A percentile compares a stretch with the other conserved stretches of the same genome.
Conservation (phyloP, 2,797 vertebrate species). For the Tragopan temminckii region DNA sequence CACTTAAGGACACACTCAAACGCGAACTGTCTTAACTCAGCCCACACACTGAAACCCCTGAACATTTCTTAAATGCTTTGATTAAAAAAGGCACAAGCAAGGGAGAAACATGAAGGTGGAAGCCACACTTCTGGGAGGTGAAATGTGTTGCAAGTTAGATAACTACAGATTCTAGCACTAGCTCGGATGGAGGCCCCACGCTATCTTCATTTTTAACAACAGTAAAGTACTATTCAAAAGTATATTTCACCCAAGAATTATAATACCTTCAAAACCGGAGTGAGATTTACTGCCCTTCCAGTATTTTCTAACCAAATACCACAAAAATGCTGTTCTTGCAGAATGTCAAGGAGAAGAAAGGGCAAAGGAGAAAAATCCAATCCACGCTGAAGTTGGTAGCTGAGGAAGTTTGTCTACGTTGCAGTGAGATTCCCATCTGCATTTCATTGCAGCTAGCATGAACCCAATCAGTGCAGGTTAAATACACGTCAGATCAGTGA, state of each 20-base stretch:
- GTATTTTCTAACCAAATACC: slow-evolving; percentile 47
- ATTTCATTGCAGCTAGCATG: slow-evolving; percentile 18
- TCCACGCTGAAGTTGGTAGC: neutral
- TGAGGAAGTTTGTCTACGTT: neutral
- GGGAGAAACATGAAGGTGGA: neutral
- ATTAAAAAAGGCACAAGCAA: neutral
- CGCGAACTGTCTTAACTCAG: neutral
- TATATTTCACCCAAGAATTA: neutral
- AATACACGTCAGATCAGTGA: neutral
- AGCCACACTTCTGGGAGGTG: neutral
- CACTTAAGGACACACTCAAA: neutral
- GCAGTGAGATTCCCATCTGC: slow-evolving; percentile 27
- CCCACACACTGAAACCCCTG: neutral
- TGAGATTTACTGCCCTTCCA: neutral
- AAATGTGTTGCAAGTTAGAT: neutral
- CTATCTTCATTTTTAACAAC: neutral
- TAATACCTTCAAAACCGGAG: neutral
- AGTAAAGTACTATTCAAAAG: neutral
- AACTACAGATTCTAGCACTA: neutral
- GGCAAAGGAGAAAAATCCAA: slow-evolving; percentile 52
- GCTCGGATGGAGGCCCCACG: neutral
- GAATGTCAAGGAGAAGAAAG: slow-evolving; percentile 50
- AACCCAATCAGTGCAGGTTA: slow-evolving; percentile 61
- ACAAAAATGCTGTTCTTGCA: slow-evolving; percentile 53
- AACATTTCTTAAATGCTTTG: neutral